phyloP scores from a whole-genome alignment of 2,113 vertebrate genomes.

The Sinocyclocheilus rhinocerous region DNA sequence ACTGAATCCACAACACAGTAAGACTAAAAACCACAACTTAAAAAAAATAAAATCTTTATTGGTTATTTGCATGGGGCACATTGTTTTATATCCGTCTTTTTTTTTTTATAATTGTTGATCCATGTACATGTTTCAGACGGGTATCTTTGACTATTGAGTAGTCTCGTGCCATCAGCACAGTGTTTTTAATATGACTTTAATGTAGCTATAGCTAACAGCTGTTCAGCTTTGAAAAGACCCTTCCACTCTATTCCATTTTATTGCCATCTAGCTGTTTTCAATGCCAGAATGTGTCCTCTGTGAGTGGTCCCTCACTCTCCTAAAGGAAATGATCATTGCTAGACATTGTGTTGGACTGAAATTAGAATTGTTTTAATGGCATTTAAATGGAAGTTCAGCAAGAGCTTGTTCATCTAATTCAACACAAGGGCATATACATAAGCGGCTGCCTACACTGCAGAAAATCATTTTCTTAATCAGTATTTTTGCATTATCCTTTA shows the following conservation, averaged over 20 bases:
- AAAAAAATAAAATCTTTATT: too few relatives aligned
- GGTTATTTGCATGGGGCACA: too few relatives aligned
- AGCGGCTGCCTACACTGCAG: not conserved
- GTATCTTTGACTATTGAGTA: not conserved
- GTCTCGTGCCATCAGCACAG: not conserved
- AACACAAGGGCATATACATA: conserved; percentile 16
- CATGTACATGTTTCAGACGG: not conserved
- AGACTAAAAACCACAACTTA: too few relatives aligned
- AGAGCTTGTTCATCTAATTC: conserved; percentile 17
- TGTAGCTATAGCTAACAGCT: conserved; percentile 24
- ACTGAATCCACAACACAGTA: not conserved
- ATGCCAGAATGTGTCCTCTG: conserved; percentile 17
- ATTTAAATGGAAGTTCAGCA: conserved; percentile 12
- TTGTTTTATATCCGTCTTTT: too few relatives aligned
- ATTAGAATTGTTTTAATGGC: conserved; percentile 63
- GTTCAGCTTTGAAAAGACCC: conserved; percentile 23
- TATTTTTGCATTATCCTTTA: not conserved
- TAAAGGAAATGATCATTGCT: conserved; percentile 33
- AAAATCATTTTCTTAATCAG: conserved; percentile 22
- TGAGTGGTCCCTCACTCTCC: conserved; percentile 10
- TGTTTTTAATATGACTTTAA: conserved; percentile 1
- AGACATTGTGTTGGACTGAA: conserved; percentile 44
- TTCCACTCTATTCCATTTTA: not conserved
- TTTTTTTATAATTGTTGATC: not conserved
- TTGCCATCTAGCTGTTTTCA: conserved; percentile 16